Percentiles rank a stretch among this genome's conserved stretches.
phyloP scores from a whole-genome alignment of 2,113 vertebrate species.

The Lepidothrix coronata region DNA sequence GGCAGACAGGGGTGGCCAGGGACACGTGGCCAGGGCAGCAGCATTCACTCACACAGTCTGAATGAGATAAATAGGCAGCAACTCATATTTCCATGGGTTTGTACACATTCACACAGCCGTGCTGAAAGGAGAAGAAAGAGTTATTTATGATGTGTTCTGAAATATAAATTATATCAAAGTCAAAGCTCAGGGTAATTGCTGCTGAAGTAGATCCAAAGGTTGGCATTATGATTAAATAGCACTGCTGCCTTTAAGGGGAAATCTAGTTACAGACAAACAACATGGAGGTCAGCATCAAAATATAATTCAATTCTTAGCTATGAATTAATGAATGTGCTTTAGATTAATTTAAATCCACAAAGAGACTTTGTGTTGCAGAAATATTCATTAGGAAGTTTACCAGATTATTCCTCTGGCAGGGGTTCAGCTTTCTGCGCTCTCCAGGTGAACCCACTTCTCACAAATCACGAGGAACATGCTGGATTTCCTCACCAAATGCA shows the following conservation, averaged over 20 bases:
- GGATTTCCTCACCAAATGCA: not conserved
- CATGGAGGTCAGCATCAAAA: constrained; percentile 63
- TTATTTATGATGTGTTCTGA: constrained; percentile 41
- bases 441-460: not conserved
- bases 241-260: constrained; percentile 50
- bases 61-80: not conserved
- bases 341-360: constrained; percentile 68
- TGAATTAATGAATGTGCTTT: constrained; percentile 70
- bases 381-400: constrained; percentile 61
- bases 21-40: not conserved
- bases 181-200: constrained; percentile 61
- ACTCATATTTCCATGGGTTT: not conserved
- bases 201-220: constrained; percentile 58
- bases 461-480: not conserved
- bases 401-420: constrained; percentile 52
- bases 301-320: constrained; percentile 64
- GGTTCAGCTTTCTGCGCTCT: constrained; percentile 19
- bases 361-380: constrained; percentile 59
- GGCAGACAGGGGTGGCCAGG: not conserved
- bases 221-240: constrained; percentile 65
- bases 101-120: not conserved
- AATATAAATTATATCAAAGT: constrained; percentile 59
- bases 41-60: not conserved
- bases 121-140: constrained; percentile 46
- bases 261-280: constrained; percentile 64